Evolutionary conservation across 2,113 vertebrate species (phyloP), one percentile per base, ranked within the genome.

Genomic region (Pavo muticus): DNA sequence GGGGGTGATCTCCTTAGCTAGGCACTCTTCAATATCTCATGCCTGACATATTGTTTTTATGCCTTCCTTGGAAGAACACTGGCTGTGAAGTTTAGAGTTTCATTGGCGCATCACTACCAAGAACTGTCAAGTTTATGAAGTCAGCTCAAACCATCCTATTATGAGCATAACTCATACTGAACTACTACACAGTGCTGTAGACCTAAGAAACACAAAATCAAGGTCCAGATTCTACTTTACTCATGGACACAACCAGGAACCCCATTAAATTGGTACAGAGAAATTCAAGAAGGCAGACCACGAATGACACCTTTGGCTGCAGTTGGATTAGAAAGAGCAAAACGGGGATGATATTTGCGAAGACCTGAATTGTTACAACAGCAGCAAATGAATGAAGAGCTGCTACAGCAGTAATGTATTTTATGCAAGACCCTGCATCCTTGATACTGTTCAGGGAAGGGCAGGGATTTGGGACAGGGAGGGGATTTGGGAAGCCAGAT

Each of bases 401-500:
- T 89, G 63, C 59, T 21, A 15, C 56, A 82, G 57, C 77, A 84
- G 35, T 6, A 68, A 25, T 9, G 8, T 54, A 30, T 39, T 37
- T 74, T 75, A 4, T 60, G 44, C 42, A 59, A 78, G 82, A 60
- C 5, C 30, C 74, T 24, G 1, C 6, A 69, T 75, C 75, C 78
- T 12, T 75, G 81, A 82, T 21, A 76, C 50, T 71, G 65, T 17
- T 45, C 57, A 88, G 35, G 67, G 50, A 76, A 87, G 73, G 70
- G 56, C 52, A 67, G 4, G 16, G 61, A 88, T 52, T 57, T 93
- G 72, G 79, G 76, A 86, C 83, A 90, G 57, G 48, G 32, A 90
- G 81, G 64, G 42, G 64, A 93, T 78, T 69, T 81, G 82, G 93
- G 86, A 95, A 97, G 86, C 88, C 84, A 87, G 85, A 96, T 93